A percentile compares a stretch with the other conserved stretches of the same genome.
Evolutionary conservation across 2,113 vertebrate species (phyloP).

Genomic region (Ailuropoda melanoleuca): DNA sequence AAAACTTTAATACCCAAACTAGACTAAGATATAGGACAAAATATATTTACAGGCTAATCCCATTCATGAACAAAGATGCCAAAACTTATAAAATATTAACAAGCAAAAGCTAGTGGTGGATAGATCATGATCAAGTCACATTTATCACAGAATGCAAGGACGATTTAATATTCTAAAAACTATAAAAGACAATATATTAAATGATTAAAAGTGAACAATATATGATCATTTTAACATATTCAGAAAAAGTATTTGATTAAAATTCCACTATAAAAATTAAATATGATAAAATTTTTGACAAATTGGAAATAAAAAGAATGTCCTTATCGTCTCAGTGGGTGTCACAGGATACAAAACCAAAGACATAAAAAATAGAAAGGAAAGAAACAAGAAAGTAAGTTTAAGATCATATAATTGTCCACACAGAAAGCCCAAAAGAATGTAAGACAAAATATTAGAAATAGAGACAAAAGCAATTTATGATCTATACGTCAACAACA

Average conservation of each 20-base stretch:
- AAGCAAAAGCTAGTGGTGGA: background rate
- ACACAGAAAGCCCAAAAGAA: background rate
- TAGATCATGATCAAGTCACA: background rate
- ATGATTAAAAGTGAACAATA: background rate
- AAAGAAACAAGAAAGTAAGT: background rate
- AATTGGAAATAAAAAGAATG: background rate
- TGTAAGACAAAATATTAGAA: background rate
- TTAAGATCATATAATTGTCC: background rate
- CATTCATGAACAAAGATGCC: conserved; percentile 3
- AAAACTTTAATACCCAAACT: background rate
- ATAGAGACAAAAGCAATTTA: background rate
- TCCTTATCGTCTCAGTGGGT: background rate
- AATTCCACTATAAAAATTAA: background rate
- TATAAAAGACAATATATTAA: background rate
- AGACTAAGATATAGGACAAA: background rate
- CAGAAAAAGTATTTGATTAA: background rate
- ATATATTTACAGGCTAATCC: background rate
- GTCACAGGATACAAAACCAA: background rate
- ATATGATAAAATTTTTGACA: background rate
- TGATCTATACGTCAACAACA: background rate
- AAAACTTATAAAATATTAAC: background rate
- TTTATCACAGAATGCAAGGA: background rate
- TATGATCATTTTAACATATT: background rate
- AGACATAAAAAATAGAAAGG: background rate
- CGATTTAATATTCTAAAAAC: conserved; percentile 5